Evolutionary conservation across 2,797 vertebrate species (phyloP).

Genomic region (Botia kubotai): DNA sequence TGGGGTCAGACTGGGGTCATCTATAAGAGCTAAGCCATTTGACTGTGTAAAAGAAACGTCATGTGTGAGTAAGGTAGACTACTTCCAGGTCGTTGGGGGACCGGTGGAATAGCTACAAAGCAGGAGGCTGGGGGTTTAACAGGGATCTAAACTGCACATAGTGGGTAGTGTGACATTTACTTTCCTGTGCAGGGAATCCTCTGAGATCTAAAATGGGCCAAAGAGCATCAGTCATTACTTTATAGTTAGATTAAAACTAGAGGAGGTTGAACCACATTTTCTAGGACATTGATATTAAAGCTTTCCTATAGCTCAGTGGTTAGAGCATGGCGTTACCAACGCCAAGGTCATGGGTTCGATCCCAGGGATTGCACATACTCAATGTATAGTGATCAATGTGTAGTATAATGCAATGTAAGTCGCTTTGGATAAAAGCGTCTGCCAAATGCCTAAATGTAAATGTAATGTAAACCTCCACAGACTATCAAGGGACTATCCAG

Average conservation of each 20-base stretch:
- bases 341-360: no score
- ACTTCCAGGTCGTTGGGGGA: slow-evolving; percentile 33
- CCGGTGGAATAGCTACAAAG: slow-evolving; percentile 24
- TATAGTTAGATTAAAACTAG: slow-evolving; percentile 23
- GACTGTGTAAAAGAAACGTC: slow-evolving; percentile 43
- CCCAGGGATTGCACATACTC: no score
- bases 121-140: slow-evolving; percentile 14
- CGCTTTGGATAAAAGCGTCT: no score
- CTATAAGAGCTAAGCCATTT: slow-evolving; percentile 43
- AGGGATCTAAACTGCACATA: slow-evolving; percentile 21
- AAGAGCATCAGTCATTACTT: slow-evolving; percentile 18
- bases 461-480: no score
- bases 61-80: slow-evolving; percentile 35
- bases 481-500: no score
- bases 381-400: no score
- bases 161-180: slow-evolving; percentile 35
- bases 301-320: no score
- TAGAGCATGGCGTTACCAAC: no score
- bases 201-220: slow-evolving; percentile 17
- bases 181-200: not conserved
- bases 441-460: no score
- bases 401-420: no score
- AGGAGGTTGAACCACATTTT: no score
- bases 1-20: slow-evolving; percentile 36
- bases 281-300: no score